A percentile compares a stretch with the other conserved stretches of the same genome.
These are phyloP conservation scores for Parauchenoglanis punctatus DNA, from an alignment of 2,797 vertebrate species.

Conservation along the genomic window DNA sequence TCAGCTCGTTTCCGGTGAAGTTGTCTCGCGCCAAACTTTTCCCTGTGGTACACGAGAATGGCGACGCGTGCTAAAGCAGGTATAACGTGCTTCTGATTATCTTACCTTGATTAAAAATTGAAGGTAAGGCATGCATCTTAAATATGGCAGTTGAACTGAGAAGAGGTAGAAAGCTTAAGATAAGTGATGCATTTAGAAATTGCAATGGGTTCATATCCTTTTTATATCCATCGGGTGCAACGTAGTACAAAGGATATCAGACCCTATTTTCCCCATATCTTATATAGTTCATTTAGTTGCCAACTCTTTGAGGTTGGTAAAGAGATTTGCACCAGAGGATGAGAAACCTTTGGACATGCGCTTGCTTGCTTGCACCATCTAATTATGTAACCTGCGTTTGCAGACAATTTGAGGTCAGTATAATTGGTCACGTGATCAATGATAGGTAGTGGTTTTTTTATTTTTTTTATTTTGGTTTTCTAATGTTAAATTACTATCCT, in stretches of 20 bases:
- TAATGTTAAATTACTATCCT: background rate
- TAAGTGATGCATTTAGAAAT: background rate
- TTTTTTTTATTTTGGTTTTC: background rate
- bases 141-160: background rate
- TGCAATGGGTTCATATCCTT: too few relatives aligned
- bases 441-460: background rate
- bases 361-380: background rate
- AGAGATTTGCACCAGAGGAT: background rate
- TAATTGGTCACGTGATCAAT: background rate
- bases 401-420: background rate
- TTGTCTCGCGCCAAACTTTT: background rate
- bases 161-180: background rate
- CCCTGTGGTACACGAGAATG: background rate
- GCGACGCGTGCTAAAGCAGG: constrained; percentile 41
- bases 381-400: background rate
- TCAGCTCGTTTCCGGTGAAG: background rate
- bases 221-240: background rate
- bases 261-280: background rate
- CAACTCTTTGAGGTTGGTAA: too few relatives aligned
- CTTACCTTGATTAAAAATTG: background rate
- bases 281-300: background rate
- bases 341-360: background rate
- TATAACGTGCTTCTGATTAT: background rate
- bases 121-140: background rate
- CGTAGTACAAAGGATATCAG: background rate